Evolutionary conservation across 2,113 vertebrate species (phyloP), one percentile per base, ranked within the genome.

Genomic region (Cnemophilus loriae): DNA sequence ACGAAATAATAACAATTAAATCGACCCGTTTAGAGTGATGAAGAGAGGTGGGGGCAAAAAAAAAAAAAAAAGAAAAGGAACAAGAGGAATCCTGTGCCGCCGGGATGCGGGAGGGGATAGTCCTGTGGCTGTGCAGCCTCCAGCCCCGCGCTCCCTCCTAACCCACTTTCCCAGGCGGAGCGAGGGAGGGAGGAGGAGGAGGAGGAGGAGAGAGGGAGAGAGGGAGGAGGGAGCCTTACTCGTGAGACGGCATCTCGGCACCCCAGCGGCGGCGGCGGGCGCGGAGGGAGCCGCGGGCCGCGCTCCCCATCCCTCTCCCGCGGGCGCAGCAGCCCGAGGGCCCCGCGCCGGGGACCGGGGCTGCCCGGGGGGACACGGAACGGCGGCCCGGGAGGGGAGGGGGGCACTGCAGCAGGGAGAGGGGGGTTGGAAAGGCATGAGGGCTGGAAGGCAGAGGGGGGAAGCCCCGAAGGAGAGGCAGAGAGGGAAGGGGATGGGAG

Each of bases 131-230:
- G 91, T 95, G 94, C 95, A 92, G 95, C 56, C 87, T 96, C 94
- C 96, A 87, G 96, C 94, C 84, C 95, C 78, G 87, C 92, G 97
- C 96, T 96, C 95, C 97, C 93, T 97, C 89, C 97, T 98, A 98
- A 98, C 98, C 98, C 98, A 98, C 98, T 98, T 98, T 98, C 97
- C 97, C 96, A 95, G 97, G 98, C 97, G 77, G 96, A 96, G 95
- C 83, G 96, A 96, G 95, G 46, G 91, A 75, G 88, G 94, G 92
- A 89, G 93, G 91, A 75, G 49, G 63, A 60, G 70, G 60, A 37
- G 81, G 81, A 64, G 63, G 57, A 82, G 77, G 64, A 76, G 39
- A 46, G 61, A n/a, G 61, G 23, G 32, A 30, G 80, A 32, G 73
- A 79, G 60, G 57, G 82, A 79, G 77, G 69, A 82, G 79, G 73